Percentiles rank a stretch among this genome's conserved stretches.
Conservation (phyloP, 2,797 vertebrate genomes). For the Cercopithecus petaurista region DNA sequence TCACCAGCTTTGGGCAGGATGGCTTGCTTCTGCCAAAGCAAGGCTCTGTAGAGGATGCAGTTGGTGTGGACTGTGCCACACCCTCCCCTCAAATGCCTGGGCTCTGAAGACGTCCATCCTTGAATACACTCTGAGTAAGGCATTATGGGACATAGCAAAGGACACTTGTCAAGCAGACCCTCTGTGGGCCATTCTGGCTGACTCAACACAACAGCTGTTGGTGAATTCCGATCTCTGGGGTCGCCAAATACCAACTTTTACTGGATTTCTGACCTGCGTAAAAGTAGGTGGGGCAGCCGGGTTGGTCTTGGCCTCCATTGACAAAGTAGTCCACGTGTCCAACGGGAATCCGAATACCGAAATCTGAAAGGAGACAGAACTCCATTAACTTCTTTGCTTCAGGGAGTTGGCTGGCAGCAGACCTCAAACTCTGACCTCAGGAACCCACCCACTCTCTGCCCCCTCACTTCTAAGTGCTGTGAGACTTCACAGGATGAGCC, state of each 20-base stretch:
- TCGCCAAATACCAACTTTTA: background rate
- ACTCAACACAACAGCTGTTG: background rate
- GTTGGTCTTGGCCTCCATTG: constrained; percentile 96
- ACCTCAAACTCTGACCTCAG: background rate
- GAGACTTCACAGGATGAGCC: background rate
- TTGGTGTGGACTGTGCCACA: background rate
- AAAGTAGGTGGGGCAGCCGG: constrained; percentile 88
- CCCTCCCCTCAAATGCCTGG: background rate
- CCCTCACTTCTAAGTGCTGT: background rate
- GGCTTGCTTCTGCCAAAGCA: background rate
- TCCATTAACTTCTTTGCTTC: background rate
- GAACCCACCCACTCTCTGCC: background rate
- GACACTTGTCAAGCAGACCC: background rate
- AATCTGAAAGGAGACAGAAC: constrained; percentile 87
- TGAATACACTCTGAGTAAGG: background rate
- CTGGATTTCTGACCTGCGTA: constrained; percentile 79
- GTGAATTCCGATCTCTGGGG: background rate
- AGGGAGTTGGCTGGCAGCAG: background rate
- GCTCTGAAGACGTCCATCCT: background rate
- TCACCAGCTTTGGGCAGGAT: background rate
- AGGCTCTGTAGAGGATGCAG: background rate
- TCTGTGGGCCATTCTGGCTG: background rate
- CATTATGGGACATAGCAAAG: background rate
- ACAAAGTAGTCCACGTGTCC: constrained; percentile 96
- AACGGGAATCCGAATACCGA: constrained; percentile 96